Evolutionary conservation across 2,113 vertebrate genomes (phyloP).

Genomic region (Garra rufa): DNA sequence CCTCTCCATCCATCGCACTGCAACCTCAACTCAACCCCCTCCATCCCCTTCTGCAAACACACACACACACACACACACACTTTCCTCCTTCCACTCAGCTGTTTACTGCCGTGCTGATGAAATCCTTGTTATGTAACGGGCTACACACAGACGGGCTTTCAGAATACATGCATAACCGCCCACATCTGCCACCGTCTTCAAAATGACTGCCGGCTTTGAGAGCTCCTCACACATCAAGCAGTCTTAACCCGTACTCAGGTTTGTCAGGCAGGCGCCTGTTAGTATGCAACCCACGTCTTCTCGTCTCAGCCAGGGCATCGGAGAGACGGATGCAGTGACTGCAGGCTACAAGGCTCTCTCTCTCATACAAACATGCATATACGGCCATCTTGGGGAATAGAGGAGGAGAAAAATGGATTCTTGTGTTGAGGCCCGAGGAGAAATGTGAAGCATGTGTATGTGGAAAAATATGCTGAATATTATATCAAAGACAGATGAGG

Average conservation of each 20-base stretch:
- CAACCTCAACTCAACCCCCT: conserved; percentile 44
- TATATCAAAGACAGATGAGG: background rate
- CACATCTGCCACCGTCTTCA: conserved; percentile 22
- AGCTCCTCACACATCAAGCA: conserved; percentile 28
- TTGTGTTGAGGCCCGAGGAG: background rate
- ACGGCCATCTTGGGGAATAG: conserved; percentile 16
- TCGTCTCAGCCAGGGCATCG: conserved; percentile 13
- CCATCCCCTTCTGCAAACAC: conserved; percentile 19
- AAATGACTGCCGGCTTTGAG: conserved; percentile 8
- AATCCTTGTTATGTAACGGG: conserved; percentile 56
- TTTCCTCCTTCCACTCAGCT: conserved; percentile 40
- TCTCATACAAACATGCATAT: background rate
- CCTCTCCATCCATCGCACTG: conserved; percentile 47
- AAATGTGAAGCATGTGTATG: background rate
- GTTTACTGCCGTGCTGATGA: conserved; percentile 50
- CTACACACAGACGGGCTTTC: conserved; percentile 14
- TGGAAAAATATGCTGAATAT: background rate
- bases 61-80: conserved; percentile 42
- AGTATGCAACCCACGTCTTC: conserved; percentile 55
- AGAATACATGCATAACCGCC: conserved; percentile 44
- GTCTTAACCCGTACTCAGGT: conserved; percentile 2
- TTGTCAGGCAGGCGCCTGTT: conserved; percentile 37
- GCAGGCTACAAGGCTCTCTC: background rate
- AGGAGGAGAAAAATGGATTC: background rate
- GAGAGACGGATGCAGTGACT: background rate